Evolutionary conservation across 2,797 vertebrate genomes (phyloP), one percentile per base, ranked within the genome.

Genomic region (Sebastiscus tertius): DNA sequence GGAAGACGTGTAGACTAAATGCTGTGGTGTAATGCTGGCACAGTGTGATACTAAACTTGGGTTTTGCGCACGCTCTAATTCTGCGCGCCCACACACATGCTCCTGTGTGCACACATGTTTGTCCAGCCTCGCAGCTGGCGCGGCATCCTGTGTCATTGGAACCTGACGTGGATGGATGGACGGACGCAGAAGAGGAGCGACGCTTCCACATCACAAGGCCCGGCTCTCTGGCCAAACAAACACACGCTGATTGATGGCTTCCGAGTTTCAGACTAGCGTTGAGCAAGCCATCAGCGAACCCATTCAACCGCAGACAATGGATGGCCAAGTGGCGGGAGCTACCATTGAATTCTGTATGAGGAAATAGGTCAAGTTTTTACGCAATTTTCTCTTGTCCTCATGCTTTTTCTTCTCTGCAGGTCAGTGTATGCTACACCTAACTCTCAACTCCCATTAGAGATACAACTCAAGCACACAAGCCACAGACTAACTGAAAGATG

Each of bases 201-300:
- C 83, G 73, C 78, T 77, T 46, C 72, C 83, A 88, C 88, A 93
- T 90, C 83, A 86, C 87, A 87, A 72, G 87, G 76, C 75, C 79
- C 26, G 67, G 63, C 74, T 87, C 79, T 68, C 31, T 14, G 61
- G 81, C 65, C 87, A 92, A 92, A 90, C 84, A 92, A 89, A 92
- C 88, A 88, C 68, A 49, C 8, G 2, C 63, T 89, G 86, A 92
- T 84, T 82, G 89, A 94, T 89, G 79, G 84, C 80, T 91, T 88
- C 83, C 86, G 84, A 72, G 84, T 83, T 88, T 88, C 13, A 1
- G 72, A 66, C 78, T 26, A 73, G 74, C 42, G 27, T 73, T 88
- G 87, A 89, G 87, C 70, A 88, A 85, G 66, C 64, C 42, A 27
- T 75, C 79, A 74, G 69, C 75, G 76, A 49, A 54, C 31, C 89